A percentile compares a stretch with the other conserved stretches of the same genome.
Evolutionary conservation across 2,113 vertebrate genomes (phyloP).

Genomic region (Nothobranchius furzeri): DNA sequence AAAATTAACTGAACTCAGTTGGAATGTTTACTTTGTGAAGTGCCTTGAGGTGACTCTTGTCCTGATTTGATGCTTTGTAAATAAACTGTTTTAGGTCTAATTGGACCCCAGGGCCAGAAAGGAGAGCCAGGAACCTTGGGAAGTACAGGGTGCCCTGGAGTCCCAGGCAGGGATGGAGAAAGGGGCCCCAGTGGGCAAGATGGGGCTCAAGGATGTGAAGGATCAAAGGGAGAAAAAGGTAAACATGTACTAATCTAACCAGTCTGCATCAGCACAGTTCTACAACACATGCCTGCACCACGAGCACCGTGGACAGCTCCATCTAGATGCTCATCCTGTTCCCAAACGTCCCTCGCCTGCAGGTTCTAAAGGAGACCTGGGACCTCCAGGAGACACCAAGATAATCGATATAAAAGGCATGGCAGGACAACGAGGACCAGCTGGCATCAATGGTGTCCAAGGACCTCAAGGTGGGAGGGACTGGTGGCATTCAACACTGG

Average conservation of each 20-base stretch:
- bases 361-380: constrained; percentile 61
- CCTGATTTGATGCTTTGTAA: too few relatives aligned
- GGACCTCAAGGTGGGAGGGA: constrained; percentile 69
- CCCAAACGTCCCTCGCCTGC: constrained; percentile 4
- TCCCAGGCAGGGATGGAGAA: constrained; percentile 59
- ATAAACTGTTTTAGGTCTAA: constrained; percentile 52
- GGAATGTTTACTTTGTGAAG: too few relatives aligned
- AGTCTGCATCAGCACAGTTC: background rate
- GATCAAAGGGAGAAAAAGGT: constrained; percentile 76
- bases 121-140: constrained; percentile 64
- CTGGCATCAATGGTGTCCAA: constrained; percentile 50
- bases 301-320: too few relatives aligned
- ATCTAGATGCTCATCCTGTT: too few relatives aligned
- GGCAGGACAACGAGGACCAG: constrained; percentile 31
- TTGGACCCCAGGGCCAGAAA: constrained; percentile 54
- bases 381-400: constrained; percentile 40
- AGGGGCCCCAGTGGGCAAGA: constrained; percentile 56
- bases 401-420: constrained; percentile 50
- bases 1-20: too few relatives aligned
- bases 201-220: constrained; percentile 64
- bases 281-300: too few relatives aligned
- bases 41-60: too few relatives aligned
- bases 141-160: constrained; percentile 49
- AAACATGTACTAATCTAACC: background rate
- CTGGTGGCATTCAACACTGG: too few relatives aligned